Percentiles rank a stretch among this genome's conserved stretches.
phyloP scores from a whole-genome alignment of 2,888 invertebrate genomes.

The Sicus ferrugineus region DNA sequence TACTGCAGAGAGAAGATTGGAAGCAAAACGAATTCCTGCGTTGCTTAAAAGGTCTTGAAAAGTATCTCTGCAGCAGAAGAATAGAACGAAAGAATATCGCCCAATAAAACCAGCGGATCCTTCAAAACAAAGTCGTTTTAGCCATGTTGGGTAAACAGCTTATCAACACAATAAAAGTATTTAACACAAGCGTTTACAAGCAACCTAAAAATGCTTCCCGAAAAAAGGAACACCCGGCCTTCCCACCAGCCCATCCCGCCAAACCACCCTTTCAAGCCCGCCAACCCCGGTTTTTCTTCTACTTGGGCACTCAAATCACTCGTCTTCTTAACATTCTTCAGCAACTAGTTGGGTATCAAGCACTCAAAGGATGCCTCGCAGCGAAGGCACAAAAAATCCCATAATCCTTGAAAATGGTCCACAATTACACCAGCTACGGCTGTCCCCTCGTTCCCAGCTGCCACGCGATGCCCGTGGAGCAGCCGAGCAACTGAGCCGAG shows the following conservation, averaged over 20 bases:
- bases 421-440: conserved; percentile 56
- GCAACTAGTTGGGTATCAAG: conserved; percentile 18
- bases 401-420: conserved; percentile 62
- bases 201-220: conserved; percentile 30
- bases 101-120: not conserved
- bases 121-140: conserved; percentile 46
- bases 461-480: conserved; percentile 40
- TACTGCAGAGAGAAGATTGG: not conserved
- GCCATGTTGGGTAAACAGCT: conserved; percentile 52
- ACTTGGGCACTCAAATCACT: conserved; percentile 7
- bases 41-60: not conserved
- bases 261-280: too few species aligned
- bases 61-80: not conserved
- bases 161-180: conserved; percentile 64
- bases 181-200: conserved; percentile 62
- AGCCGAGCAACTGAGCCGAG: conserved; percentile 47
- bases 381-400: conserved; percentile 52
- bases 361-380: conserved; percentile 26
- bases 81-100: not conserved
- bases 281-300: not conserved
- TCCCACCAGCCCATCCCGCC: not conserved
- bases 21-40: not conserved
- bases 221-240: conserved; percentile 3
- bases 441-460: not conserved
- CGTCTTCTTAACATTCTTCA: conserved; percentile 20